These are phyloP conservation scores for Bombus soroeensis DNA, from an alignment of 1,140 invertebrate genomes.

Conservation along the genomic window DNA sequence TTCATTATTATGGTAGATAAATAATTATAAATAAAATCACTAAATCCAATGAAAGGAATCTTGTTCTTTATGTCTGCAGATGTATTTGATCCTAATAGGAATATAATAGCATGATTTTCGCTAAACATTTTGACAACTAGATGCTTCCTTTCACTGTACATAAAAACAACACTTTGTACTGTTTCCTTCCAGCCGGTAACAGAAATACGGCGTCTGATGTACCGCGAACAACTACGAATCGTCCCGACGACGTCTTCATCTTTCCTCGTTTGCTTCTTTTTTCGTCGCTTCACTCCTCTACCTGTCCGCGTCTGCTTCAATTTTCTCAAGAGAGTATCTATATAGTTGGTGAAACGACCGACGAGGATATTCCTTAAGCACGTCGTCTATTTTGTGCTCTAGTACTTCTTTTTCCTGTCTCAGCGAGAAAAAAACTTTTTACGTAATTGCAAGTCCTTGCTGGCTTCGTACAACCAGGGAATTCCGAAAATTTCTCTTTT, in stretches of 20 bases:
- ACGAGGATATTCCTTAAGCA: slow-evolving; percentile 47
- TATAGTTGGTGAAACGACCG: slow-evolving; percentile 35
- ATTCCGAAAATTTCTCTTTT: not conserved
- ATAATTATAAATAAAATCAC: not conserved
- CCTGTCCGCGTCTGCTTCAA: slow-evolving; percentile 48
- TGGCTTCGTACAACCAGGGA: slow-evolving; percentile 17
- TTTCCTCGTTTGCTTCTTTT: slow-evolving; percentile 3
- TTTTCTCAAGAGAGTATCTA: slow-evolving; percentile 53
- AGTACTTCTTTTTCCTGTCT: slow-evolving; percentile 23
- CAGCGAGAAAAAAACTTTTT: slow-evolving; percentile 24
- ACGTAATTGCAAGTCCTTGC: slow-evolving; percentile 31
- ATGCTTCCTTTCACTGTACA: not conserved
- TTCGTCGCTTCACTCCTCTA: slow-evolving; percentile 32
- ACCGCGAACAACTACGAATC: slow-evolving; percentile 28
- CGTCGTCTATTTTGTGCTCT: slow-evolving; percentile 42
- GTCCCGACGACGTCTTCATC: slow-evolving; percentile 19
- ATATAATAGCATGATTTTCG: not conserved
- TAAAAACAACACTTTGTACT: slow-evolving; percentile 2
- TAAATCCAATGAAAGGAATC: no score
- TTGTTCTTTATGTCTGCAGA: not conserved
- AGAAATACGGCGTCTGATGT: slow-evolving; percentile 17
- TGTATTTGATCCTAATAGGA: not conserved
- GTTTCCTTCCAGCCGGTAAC: not conserved
- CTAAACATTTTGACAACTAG: not conserved
- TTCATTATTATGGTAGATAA: not conserved